A percentile compares a stretch with the other conserved stretches of the same genome.
Evolutionary conservation across 2,797 vertebrate genomes (phyloP).

Genomic region (Ctenosaura bakeri): DNA sequence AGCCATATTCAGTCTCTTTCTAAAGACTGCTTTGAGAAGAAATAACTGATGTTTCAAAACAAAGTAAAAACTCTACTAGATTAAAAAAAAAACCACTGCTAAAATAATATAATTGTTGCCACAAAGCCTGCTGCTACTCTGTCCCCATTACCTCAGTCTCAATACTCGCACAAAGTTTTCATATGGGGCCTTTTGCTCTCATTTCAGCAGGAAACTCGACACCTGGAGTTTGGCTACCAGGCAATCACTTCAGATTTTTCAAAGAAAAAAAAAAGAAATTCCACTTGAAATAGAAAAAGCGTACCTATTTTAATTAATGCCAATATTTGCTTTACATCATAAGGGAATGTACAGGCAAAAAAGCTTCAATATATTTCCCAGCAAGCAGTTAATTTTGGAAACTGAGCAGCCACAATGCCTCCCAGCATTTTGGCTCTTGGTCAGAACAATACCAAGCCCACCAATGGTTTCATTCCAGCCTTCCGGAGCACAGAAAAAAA

Average conservation of each 20-base stretch:
- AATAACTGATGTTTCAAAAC: conserved; percentile 14
- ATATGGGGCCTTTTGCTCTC: conserved; percentile 27
- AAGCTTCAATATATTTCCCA: conserved; percentile 42
- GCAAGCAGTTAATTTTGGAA: conserved; percentile 59
- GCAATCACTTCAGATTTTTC: conserved; percentile 56
- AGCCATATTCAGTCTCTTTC: not conserved
- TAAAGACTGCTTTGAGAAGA: conserved; percentile 17
- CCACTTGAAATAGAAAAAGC: conserved; percentile 12
- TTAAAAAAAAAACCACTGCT: conserved; percentile 3
- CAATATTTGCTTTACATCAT: conserved; percentile 55
- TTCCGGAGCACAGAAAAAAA: not conserved
- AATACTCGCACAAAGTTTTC: conserved; percentile 56
- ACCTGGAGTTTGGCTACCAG: conserved; percentile 60
- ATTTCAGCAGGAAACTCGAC: conserved; percentile 63
- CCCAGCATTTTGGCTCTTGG: conserved; percentile 13
- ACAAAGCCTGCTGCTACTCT: conserved; percentile 20
- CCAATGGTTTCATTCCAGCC: conserved; percentile 46
- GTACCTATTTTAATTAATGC: conserved; percentile 47
- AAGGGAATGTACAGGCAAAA: conserved; percentile 34
- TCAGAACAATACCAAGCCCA: conserved; percentile 10
- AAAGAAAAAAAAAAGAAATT: conserved; percentile 33
- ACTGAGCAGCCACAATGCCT: conserved; percentile 38
- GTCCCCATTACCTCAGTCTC: conserved; percentile 27
- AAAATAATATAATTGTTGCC: conserved; percentile 19
- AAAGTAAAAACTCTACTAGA: not conserved